phyloP scores from a whole-genome alignment of 2,888 invertebrate species.

The Harpalus rubripes region DNA sequence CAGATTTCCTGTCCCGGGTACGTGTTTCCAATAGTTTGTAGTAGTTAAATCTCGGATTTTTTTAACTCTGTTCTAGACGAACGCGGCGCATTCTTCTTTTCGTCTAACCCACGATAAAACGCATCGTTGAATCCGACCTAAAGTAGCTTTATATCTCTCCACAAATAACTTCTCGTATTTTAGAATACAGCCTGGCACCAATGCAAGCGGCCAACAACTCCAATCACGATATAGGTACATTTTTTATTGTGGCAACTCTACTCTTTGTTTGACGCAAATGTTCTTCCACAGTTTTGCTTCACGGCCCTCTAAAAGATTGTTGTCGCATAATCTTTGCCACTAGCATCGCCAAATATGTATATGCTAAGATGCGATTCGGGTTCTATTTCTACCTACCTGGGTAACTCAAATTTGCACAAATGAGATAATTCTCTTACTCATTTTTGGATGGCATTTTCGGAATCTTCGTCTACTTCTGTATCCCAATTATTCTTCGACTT shows the following conservation, averaged over 20 bases:
- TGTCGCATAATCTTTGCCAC: slow-evolving; percentile 71
- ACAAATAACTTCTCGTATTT: too few species aligned
- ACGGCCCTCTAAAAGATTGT: slow-evolving; percentile 67
- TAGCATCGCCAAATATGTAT: slow-evolving; percentile 57
- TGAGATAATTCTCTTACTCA: slow-evolving; percentile 71
- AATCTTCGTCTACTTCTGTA: slow-evolving; percentile 20
- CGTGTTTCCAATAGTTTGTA: slow-evolving; percentile 69
- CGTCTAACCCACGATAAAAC: slow-evolving; percentile 70
- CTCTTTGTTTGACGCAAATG: slow-evolving; percentile 70
- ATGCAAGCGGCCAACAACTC: slow-evolving; percentile 72
- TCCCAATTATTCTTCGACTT: slow-evolving; percentile 56
- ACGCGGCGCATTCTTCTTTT: slow-evolving; percentile 68
- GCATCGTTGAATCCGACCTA: slow-evolving; percentile 71
- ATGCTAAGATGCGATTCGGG: slow-evolving; percentile 66
- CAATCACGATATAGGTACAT: slow-evolving; percentile 71
- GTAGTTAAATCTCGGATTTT: slow-evolving; percentile 61
- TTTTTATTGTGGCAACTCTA: slow-evolving; percentile 71
- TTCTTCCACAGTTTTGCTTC: slow-evolving; percentile 68
- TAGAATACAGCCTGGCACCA: slow-evolving; percentile 70
- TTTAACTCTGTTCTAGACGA: slow-evolving; percentile 72
- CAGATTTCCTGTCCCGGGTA: slow-evolving; percentile 72
- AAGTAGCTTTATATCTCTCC: slow-evolving; percentile 66
- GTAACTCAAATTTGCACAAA: slow-evolving; percentile 71
- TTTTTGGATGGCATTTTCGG: slow-evolving; percentile 69
- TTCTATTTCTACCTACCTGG: slow-evolving; percentile 67